Base-by-base conservation (phyloP, 2,113 vertebrate species). In the Etheostoma cragini region DNA sequence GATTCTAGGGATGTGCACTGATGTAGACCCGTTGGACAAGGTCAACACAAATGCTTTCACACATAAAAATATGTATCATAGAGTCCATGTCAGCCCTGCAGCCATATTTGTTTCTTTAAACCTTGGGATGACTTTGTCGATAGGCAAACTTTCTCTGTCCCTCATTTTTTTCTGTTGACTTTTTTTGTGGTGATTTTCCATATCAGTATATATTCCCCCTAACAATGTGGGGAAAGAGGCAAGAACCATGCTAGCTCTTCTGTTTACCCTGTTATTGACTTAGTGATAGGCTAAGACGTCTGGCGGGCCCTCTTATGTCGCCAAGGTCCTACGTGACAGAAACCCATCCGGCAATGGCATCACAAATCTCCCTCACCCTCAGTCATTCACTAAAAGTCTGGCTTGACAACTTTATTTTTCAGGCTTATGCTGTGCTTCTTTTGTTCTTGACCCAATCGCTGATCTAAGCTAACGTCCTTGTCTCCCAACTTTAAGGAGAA, bases 221-320 rank as follows among this genome's bases (percentile, higher is more conserved):
- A 42, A 79, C 75, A 69, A 88, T 89, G 91, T 94, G 84, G 93
- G 93, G 93, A 94, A 91, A 95, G 83, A 94, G 89, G 83, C 47
- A 89, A 93, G 94, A 93, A 89, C 92, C 86, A 94, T 71, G 47
- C 85, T 76, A 81, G 88, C 85, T 89, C 94, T 85, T 69, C 91
- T 96, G 86, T 90, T 95, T 92, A 82, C 88, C 63, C 68, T 19
- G 76, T 52, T 93, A 80, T 97, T 97, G 96, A 96, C 97, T 96
- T 94, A 95, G 94, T 8, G 92, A 94, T 94, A 92, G 82, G 91
- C 38, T 87, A 87, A 93, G 81, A 92, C 76, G 84, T 91, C 89
- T 90, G 90, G 93, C 89, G 86, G 94, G 95, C 91, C 84, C 91
- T 88, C 86, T 92, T 67, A 80, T 82, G 91, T 88, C 72, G 70